These are phyloP conservation scores for Tragopan temminckii DNA, from an alignment of 2,797 vertebrate genomes.

Conservation along the genomic window DNA sequence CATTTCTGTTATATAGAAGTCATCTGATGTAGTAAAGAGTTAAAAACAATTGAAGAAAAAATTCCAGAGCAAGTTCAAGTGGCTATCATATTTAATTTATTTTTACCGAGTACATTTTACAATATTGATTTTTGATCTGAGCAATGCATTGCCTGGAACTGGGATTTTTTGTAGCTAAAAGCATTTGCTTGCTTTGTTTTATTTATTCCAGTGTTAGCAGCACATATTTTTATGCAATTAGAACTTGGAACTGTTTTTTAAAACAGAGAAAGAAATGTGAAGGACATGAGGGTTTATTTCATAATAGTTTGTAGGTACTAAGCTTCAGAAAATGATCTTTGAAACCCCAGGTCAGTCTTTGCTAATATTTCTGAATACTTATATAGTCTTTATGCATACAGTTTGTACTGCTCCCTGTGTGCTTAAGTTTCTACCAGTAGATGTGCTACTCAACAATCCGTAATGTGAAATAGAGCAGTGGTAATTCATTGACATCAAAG, in stretches of 20 bases:
- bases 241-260: neutral
- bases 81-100: conserved; percentile 82
- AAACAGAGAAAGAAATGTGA: neutral
- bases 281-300: neutral
- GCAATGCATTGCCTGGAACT: conserved; percentile 69
- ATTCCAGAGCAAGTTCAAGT: conserved; percentile 68
- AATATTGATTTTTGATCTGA: conserved; percentile 87
- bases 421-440: neutral
- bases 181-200: conserved; percentile 68
- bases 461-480: neutral
- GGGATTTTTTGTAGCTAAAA: conserved; percentile 79
- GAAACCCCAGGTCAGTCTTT: neutral
- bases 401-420: neutral
- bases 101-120: conserved; percentile 83
- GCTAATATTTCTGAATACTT: neutral
- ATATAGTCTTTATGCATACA: neutral
- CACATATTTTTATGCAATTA: conserved; percentile 24
- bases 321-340: neutral
- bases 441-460: neutral
- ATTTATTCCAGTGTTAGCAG: conserved; percentile 62
- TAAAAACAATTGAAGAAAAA: conserved; percentile 48
- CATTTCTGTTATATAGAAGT: neutral
- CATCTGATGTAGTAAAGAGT: neutral
- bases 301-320: neutral
- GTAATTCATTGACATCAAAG: neutral